phyloP scores from a whole-genome alignment of 37 sponge, comb jelly and placozoan species.

The Haliclona indistincta region DNA sequence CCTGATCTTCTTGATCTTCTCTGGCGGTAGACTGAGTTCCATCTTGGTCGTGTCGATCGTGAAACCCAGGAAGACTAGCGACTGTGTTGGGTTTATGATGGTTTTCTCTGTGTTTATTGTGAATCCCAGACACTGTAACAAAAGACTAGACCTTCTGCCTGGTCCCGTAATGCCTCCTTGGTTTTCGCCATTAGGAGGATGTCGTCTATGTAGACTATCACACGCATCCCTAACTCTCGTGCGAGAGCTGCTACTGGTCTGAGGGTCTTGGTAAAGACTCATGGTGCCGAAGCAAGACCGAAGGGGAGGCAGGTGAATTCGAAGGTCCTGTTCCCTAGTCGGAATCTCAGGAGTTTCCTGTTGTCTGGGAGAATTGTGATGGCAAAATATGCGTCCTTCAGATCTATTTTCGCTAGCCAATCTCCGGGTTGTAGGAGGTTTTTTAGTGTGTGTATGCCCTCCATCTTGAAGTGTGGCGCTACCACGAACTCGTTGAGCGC shows the following conservation, averaged over 20 bases:
- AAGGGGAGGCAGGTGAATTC: conserved; percentile 17
- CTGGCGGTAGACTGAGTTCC: conserved; percentile 15
- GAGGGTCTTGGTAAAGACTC: conserved; percentile 3
- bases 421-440: no score
- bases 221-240: conserved; percentile 5
- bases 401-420: no score
- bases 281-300: conserved; percentile 17
- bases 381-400: no score
- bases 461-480: conserved; percentile 55
- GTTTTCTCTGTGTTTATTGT: conserved; percentile 27
- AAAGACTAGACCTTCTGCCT: not conserved
- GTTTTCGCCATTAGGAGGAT: conserved; percentile 20
- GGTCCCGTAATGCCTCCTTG: conserved; percentile 12
- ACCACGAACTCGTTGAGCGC: conserved; percentile 20
- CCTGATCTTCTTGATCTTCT: not conserved
- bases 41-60: conserved; percentile 7
- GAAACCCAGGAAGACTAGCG: conserved; percentile 44
- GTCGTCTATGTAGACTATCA: conserved; percentile 24
- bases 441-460: no score
- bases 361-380: no score
- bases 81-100: conserved; percentile 20
- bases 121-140: conserved; percentile 29
- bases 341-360: no score
- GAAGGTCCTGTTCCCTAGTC: no score
- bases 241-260: conserved; percentile 18